Percentiles rank a stretch among this genome's conserved stretches.
Evolutionary conservation across 2,113 vertebrate genomes (phyloP).

Genomic region (Carettochelys insculpta): DNA sequence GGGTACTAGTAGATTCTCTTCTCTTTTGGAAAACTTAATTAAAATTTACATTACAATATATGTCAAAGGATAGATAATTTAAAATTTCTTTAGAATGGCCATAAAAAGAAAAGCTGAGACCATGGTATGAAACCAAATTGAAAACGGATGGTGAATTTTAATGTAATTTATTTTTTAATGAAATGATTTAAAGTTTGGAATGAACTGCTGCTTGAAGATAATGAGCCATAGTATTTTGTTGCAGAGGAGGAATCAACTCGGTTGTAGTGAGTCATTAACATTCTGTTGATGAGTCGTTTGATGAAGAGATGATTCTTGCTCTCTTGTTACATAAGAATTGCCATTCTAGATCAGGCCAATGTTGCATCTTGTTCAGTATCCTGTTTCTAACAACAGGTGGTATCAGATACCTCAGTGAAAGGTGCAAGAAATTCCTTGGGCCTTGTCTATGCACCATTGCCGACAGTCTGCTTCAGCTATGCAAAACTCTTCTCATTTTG

Average conservation of each 20-base stretch:
- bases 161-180: constrained; percentile 69
- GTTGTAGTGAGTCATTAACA: constrained; percentile 24
- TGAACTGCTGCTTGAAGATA: constrained; percentile 66
- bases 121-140: constrained; percentile 46
- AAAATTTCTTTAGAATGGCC: constrained; percentile 51
- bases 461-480: no score
- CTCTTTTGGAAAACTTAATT: constrained; percentile 54
- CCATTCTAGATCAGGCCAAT: background rate
- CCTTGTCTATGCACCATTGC: no score
- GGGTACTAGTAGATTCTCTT: constrained; percentile 43
- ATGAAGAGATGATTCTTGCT: background rate
- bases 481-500: no score
- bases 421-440: background rate
- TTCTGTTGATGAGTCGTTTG: constrained; percentile 13
- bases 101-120: constrained; percentile 63
- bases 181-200: constrained; percentile 64
- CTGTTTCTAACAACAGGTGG: background rate
- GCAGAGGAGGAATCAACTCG: constrained; percentile 19
- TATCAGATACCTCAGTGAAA: background rate
- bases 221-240: constrained; percentile 49
- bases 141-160: constrained; percentile 56
- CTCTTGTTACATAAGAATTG: background rate
- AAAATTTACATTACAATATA: constrained; percentile 56
- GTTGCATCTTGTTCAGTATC: background rate
- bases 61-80: constrained; percentile 59